These are phyloP conservation scores for Drosophila parvula DNA, from an alignment of 1,140 invertebrate genomes.

Conservation along the genomic window DNA sequence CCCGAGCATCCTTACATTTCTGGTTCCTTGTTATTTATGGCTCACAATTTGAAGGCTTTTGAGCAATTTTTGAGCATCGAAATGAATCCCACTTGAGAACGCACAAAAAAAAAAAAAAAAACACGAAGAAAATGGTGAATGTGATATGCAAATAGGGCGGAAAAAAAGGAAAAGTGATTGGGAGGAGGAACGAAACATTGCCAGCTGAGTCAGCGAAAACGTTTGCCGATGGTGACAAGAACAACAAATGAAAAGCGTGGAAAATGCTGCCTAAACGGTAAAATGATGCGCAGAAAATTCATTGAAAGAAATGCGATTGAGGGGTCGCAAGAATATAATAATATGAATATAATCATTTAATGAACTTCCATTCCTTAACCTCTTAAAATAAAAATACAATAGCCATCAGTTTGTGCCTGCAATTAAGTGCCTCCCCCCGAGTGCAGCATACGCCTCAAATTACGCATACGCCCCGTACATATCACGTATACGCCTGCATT, in stretches of 20 bases:
- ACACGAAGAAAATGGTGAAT: conserved; percentile 33
- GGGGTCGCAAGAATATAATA: too few species aligned
- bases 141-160: conserved; percentile 47
- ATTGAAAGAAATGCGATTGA: background rate
- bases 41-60: conserved; percentile 53
- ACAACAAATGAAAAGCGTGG: conserved; percentile 33
- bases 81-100: conserved; percentile 51
- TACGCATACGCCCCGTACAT: conserved; percentile 16
- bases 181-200: conserved; percentile 10
- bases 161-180: conserved; percentile 2
- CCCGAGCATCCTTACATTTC: conserved; percentile 16
- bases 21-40: conserved; percentile 34
- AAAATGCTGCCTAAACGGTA: conserved; percentile 38
- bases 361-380: background rate
- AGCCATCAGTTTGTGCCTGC: too few species aligned
- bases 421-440: background rate
- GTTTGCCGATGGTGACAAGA: background rate
- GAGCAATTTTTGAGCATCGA: conserved; percentile 46
- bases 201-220: conserved; percentile 41
- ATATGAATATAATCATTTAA: background rate
- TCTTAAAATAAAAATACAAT: background rate
- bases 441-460: background rate
- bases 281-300: conserved; percentile 11
- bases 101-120: conserved; percentile 16
- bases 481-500: conserved; percentile 8